Percentiles rank a stretch among this genome's conserved stretches.
phyloP scores from a whole-genome alignment of 2,888 invertebrate genomes.

The Diogma glabrata region DNA sequence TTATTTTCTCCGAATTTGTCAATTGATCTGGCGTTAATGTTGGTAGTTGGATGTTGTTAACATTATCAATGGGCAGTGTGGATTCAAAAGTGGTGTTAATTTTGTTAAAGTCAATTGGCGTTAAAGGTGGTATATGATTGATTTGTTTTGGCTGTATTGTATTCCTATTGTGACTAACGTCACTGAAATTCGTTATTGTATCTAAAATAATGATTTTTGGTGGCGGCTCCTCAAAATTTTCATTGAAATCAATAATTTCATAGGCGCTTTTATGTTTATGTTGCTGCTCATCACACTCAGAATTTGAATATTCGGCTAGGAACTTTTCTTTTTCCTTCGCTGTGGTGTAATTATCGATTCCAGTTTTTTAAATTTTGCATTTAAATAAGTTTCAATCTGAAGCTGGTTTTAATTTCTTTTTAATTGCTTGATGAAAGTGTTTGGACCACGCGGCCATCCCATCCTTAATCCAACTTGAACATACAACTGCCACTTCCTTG shows the following conservation, averaged over 20 bases:
- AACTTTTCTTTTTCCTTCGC: neutral
- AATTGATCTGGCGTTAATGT: too few relatives aligned
- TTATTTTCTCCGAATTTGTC: too few relatives aligned
- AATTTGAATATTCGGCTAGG: neutral
- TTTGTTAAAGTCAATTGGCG: too few relatives aligned
- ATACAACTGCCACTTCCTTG: neutral
- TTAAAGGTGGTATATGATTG: too few relatives aligned
- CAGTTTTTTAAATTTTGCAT: neutral
- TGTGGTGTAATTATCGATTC: neutral
- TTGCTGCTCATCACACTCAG: neutral
- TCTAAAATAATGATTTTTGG: neutral
- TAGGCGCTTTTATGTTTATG: neutral
- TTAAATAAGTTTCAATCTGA: neutral
- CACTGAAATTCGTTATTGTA: too few relatives aligned
- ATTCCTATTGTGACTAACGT: too few relatives aligned
- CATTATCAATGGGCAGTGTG: too few relatives aligned
- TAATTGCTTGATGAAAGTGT: neutral
- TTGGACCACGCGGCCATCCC: neutral
- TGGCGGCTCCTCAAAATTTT: neutral
- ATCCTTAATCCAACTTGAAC: neutral
- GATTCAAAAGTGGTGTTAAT: too few relatives aligned
- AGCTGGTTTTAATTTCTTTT: neutral
- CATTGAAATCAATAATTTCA: neutral
- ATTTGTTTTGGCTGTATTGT: too few relatives aligned
- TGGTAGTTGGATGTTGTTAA: too few relatives aligned